Base-by-base conservation (phyloP, 2,797 vertebrate genomes). In the Hippocampus kuda region DNA sequence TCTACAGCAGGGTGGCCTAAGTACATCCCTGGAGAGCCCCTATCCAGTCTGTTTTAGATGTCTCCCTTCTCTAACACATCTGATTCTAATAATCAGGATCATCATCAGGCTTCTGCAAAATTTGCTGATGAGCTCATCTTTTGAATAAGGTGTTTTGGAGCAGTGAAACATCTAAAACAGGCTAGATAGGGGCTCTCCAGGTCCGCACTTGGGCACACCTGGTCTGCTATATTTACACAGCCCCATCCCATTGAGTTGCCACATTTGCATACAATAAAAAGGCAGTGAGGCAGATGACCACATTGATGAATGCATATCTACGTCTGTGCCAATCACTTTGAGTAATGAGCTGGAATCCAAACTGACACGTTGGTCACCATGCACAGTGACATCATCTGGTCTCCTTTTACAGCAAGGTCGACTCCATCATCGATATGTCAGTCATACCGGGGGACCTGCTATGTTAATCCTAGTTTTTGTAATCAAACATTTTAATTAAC, bases 361-460 rank as follows among this genome's bases (percentile, higher is more conserved):
- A 60, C 15, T 20, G 27, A 34, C 38, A 46, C n/a, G 12, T 64
- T 24, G n/a, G 62, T 24, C 62, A 63, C 38, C 42, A 42, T 15
- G 61, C 22, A 10, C 10, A 5, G 20, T 63, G 38, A 13, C 61
- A 26, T 44, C 15, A 13, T 24, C 38, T 22, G 1, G 38, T 64
- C 22, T 44, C 42, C n/a, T 64, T 64, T 64, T 24, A 26, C 13
- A 10, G 38, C 30, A 64, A 44, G 62, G 62, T 15, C 41, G 34
- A 44, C 41, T 13, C 61, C 34, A 63, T 63, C 44, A 63, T n/a
- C 24, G 61, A 44, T 44, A 64, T 46, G 62, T 64, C 62, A 24
- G 22, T 64, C 62, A 64, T 26, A 24, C n/a, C 6, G 62, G 42
- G 42, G 22, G 5, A 34, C 0, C 16, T 20, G 41, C 12, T 44